Conservation (phyloP, 2,797 vertebrate genomes). For the Alca torda region DNA sequence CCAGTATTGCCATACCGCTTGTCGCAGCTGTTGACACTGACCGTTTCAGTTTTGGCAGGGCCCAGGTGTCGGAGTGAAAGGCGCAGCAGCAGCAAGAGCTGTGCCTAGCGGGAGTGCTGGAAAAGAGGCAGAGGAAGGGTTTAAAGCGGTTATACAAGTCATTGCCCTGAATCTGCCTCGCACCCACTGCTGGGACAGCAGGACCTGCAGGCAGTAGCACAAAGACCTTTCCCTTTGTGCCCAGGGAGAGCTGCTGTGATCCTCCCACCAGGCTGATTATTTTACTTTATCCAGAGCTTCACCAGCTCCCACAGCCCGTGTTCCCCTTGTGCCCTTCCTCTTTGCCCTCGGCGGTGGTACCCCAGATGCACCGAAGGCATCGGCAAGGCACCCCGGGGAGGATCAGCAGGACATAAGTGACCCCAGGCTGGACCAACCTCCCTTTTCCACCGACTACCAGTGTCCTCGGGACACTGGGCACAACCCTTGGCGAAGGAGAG, state of each 20-base stretch:
- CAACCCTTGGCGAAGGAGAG: rapidly evolving
- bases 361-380: rapidly evolving
- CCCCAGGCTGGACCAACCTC: neutral
- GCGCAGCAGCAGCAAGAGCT: constrained; percentile 66
- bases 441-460: neutral
- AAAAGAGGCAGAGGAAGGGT: constrained; percentile 45
- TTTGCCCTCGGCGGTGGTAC: neutral
- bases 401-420: neutral
- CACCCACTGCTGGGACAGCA: neutral
- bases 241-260: neutral
- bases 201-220: neutral
- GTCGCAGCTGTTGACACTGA: neutral
- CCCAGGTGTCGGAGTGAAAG: constrained; percentile 39
- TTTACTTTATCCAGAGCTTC: neutral
- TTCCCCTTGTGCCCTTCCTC: neutral
- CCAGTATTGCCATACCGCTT: neutral
- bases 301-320: neutral
- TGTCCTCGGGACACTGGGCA: no score
- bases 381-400: rapidly evolving
- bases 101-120: constrained; percentile 32
- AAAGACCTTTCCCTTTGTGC: neutral
- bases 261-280: neutral
- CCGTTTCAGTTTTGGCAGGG: neutral
- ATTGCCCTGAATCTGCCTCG: neutral
- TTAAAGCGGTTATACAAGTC: neutral